Percentiles rank a stretch among this genome's conserved stretches.
These are phyloP conservation scores for Pygoscelis adeliae DNA, from an alignment of 2,113 vertebrate species.

Conservation along the genomic window DNA sequence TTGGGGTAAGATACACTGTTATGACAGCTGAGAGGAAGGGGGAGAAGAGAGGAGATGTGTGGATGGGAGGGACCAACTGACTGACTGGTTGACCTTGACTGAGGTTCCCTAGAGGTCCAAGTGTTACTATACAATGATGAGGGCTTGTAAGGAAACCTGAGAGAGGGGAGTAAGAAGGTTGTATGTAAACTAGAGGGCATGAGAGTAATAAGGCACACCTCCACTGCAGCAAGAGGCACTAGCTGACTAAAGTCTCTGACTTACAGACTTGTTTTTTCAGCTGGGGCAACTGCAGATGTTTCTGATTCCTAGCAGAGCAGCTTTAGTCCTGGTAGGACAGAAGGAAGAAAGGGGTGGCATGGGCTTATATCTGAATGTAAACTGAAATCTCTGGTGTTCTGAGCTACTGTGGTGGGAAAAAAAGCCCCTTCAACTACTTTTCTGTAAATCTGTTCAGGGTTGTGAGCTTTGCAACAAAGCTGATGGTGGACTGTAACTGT, in stretches of 20 bases:
- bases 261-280: not conserved
- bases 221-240: not conserved
- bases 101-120: not conserved
- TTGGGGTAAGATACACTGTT: not conserved
- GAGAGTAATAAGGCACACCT: not conserved
- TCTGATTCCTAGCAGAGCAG: not conserved
- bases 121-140: not conserved
- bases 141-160: not conserved
- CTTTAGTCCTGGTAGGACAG: not conserved
- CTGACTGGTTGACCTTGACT: not conserved
- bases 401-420: not conserved
- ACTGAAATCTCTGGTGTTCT: not conserved
- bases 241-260: not conserved
- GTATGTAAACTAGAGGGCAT: not conserved
- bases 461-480: not conserved
- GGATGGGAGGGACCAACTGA: not conserved
- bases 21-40: not conserved
- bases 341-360: not conserved
- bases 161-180: not conserved
- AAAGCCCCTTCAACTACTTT: not conserved
- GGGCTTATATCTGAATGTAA: not conserved
- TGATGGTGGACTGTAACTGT: not conserved
- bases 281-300: not conserved
- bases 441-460: not conserved
- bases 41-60: not conserved